Evolutionary conservation across 2,888 invertebrate genomes (phyloP).

Genomic region (Notodonta dromedarius): DNA sequence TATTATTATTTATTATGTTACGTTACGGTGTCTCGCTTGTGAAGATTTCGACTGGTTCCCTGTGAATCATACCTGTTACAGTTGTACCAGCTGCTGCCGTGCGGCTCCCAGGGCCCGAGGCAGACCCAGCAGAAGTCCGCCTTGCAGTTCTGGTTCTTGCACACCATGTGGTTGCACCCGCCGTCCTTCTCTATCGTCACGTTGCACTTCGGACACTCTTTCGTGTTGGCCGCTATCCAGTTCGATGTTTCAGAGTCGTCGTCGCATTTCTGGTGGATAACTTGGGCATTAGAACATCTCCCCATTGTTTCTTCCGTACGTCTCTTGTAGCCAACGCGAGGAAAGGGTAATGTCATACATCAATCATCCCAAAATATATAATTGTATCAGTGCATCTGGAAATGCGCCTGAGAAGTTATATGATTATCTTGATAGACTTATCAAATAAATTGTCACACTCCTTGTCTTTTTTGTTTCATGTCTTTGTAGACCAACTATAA

Average conservation of each 20-base stretch:
- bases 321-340: not conserved
- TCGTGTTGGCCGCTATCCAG: constrained; percentile 99
- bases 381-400: too few relatives aligned
- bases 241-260: constrained; percentile 99
- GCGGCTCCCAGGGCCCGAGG: constrained; percentile 99
- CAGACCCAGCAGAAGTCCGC: constrained; percentile 99
- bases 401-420: too few relatives aligned
- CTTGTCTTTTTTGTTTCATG: too few relatives aligned
- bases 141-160: constrained; percentile 99
- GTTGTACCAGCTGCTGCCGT: constrained; percentile 99
- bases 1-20: too few relatives aligned
- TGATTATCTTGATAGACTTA: too few relatives aligned
- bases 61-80: constrained; percentile 91
- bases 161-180: constrained; percentile 99
- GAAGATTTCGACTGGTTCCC: too few relatives aligned
- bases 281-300: not conserved
- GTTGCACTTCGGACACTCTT: constrained; percentile 99
- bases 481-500: too few relatives aligned
- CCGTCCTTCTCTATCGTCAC: constrained; percentile 99
- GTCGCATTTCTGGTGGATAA: constrained; percentile 90
- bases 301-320: too few relatives aligned
- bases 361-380: too few relatives aligned
- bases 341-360: too few relatives aligned
- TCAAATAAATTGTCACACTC: too few relatives aligned
- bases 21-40: too few relatives aligned